A percentile compares a stretch with the other conserved stretches of the same genome.
These are phyloP conservation scores for Oryzias melastigma DNA, from an alignment of 2,113 vertebrate species.

Conservation along the genomic window DNA sequence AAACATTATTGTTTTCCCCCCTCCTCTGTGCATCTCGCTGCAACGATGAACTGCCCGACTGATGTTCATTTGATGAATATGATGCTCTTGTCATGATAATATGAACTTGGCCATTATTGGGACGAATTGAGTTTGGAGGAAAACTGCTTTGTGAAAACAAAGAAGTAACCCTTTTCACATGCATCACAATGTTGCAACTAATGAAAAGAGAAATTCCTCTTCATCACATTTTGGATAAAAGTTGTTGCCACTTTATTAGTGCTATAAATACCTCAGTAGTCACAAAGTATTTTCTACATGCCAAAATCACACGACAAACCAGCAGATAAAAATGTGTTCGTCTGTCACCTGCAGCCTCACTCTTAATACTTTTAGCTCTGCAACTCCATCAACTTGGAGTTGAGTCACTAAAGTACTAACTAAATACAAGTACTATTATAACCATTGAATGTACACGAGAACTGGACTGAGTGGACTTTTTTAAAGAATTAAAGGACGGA, in stretches of 20 bases:
- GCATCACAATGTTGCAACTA: slow-evolving; percentile 1
- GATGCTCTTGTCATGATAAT: slow-evolving; percentile 54
- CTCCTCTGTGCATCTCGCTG: slow-evolving; percentile 41
- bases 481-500: no score
- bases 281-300: not conserved
- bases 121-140: slow-evolving; percentile 57
- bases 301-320: no score
- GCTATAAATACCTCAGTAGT: not conserved
- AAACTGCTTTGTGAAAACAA: slow-evolving; percentile 41
- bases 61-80: slow-evolving; percentile 67
- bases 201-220: slow-evolving; percentile 9
- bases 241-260: slow-evolving; percentile 11
- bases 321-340: no score
- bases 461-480: no score
- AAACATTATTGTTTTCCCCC: slow-evolving; percentile 69
- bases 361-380: no score
- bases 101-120: slow-evolving; percentile 55
- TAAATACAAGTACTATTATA: no score
- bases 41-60: slow-evolving; percentile 55
- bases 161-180: slow-evolving; percentile 19
- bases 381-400: no score
- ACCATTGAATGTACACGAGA: no score
- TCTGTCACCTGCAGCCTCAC: no score
- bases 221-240: slow-evolving; percentile 10
- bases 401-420: no score